phyloP scores from a whole-genome alignment of 2,888 invertebrate species.

The Watsonalla cultraria region DNA sequence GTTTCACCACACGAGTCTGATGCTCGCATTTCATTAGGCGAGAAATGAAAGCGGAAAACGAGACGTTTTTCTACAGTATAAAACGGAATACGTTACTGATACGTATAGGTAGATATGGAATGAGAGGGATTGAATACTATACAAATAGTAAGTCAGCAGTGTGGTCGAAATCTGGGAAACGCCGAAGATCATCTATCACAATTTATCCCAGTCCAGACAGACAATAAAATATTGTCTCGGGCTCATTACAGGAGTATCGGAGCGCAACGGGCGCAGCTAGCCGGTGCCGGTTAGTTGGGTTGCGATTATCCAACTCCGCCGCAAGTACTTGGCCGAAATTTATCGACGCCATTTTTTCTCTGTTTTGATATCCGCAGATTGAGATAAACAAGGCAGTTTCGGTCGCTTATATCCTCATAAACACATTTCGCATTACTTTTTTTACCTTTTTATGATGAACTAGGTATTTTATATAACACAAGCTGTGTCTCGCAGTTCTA shows the following conservation, averaged over 20 bases:
- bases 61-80: conserved; percentile 42
- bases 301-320: conserved; percentile 31
- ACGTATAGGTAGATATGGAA: conserved; percentile 35
- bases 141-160: conserved; percentile 56
- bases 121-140: conserved; percentile 33
- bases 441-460: too few relatives aligned
- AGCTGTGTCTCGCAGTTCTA: too few relatives aligned
- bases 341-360: conserved; percentile 7
- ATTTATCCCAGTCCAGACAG: conserved; percentile 66
- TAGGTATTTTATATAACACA: too few relatives aligned
- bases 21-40: conserved; percentile 64
- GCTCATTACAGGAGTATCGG: conserved; percentile 55
- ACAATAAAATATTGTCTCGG: conserved; percentile 66
- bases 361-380: neutral
- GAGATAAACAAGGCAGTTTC: too few relatives aligned
- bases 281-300: conserved; percentile 45
- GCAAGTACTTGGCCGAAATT: conserved; percentile 23
- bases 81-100: conserved; percentile 27
- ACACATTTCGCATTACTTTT: too few relatives aligned
- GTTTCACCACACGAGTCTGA: conserved; percentile 45
- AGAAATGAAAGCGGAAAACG: conserved; percentile 61
- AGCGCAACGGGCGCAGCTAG: conserved; percentile 23
- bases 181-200: conserved; percentile 63
- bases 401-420: too few relatives aligned
- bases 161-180: conserved; percentile 53